Evolutionary conservation across 1,140 invertebrate species (phyloP), one percentile per base, ranked within the genome.

Genomic region (Maconellicoccus hirsutus): DNA sequence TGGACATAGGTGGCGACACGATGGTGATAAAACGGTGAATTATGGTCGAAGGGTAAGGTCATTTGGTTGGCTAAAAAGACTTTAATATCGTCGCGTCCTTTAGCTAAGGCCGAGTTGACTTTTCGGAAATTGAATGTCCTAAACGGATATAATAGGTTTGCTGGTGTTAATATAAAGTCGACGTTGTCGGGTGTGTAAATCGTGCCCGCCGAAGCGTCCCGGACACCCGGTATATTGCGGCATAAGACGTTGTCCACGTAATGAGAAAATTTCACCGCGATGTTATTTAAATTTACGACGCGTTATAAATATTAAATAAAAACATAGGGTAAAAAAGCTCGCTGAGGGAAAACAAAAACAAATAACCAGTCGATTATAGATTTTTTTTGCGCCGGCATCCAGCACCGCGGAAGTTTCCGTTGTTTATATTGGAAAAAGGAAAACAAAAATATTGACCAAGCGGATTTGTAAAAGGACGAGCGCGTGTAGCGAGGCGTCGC

Each of bases 371-470:
- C n/a, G n/a, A n/a, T n/a, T n/a, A n/a, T n/a, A n/a, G n/a, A n/a
- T n/a, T n/a, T n/a, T n/a, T n/a, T n/a, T n/a, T n/a, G n/a, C n/a
- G n/a, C n/a, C n/a, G n/a, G n/a, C n/a, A n/a, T n/a, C n/a, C 33
- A 6, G 14, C 33, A 52, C n/a, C 42, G 42, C 6, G 10, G 12
- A 19, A 16, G 42, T 52, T 52, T 52, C n/a, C 22, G 19, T 26
- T 66, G 61, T 66, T 66, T 66, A 66, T 22, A 23, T 66, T 25
- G 10, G 61, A 4, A 25, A 66, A 26, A 59, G 10, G 61, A 66
- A 66, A 26, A 66, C 22, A 66, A 66, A 66, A 25, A 66, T 66
- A 26, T 66, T 66, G 61, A 66, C 61, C 61, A 66, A 66, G 16
- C 61, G 25, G 61, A 66, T 66, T 66, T 66, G n/a, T n/a, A n/a